Base-by-base conservation (phyloP, 2,113 vertebrate genomes). In the Alexandromys fortis region DNA sequence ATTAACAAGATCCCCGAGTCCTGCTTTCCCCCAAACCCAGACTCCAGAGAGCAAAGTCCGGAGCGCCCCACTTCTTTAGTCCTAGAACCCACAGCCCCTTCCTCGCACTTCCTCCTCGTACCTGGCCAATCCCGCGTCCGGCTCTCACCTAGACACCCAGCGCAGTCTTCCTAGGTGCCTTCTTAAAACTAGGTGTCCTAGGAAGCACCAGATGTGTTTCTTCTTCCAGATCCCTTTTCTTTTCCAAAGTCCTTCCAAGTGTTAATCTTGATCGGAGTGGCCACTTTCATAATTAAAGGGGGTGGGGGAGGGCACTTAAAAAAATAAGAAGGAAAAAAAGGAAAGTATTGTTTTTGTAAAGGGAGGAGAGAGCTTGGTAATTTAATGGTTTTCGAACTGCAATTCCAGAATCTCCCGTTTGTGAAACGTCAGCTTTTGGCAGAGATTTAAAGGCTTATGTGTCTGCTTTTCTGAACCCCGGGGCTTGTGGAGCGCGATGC, bases 171-270 rank as follows among this genome's bases (percentile, higher is more conserved):
- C 68, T 81, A 13, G 96, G 47, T 17, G 93, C 55, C 76, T 35
- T 52, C 33, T 35, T 42, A 33, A 63, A 75, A 83, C 78, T n/a
- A 95, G 87, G 79, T 95, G 16, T 92, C 96, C 72, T 83, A 58
- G 12, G 76, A 90, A 73, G 81, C 91, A 17, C 83, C 17, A 28
- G 47, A 6, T 42, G 67, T 10, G 42, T 82, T 75, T 96, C 94
- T 96, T 94, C 93, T 96, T 75, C 75, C 63, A 24, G 92, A 93
- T 33, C 72, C 86, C 89, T 81, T 88, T 94, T 63, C 96, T 89
- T 96, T 93, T 93, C 81, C 97, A 89, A 97, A 96, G 95, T 92
- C 88, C 86, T 82, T 96, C 97, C 97, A 93, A 95, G 86, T 96
- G 92, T 96, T 92, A 90, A 33, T 95, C 85, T 93, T 77, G 72